Conservation (phyloP, 1,140 invertebrate genomes). For the Dreissena polymorpha region DNA sequence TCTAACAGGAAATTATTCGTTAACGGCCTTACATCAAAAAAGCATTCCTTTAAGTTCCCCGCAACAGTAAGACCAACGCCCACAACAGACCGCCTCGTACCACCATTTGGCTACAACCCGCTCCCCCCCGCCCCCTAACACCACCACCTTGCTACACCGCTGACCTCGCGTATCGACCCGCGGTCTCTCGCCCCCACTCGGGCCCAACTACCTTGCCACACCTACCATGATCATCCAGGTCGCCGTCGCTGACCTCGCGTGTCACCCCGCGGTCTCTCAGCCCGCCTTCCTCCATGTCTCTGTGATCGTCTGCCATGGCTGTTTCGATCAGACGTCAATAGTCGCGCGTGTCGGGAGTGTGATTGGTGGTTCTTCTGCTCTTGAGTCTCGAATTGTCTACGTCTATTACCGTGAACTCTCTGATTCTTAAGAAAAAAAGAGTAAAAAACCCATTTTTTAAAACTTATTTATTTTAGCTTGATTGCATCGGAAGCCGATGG, state of each 20-base stretch:
- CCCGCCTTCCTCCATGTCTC: slow-evolving; percentile 42
- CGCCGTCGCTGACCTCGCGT: slow-evolving; percentile 28
- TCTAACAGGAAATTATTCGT: too few species aligned
- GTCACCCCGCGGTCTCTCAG: slow-evolving; percentile 31
- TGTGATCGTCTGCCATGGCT: slow-evolving; percentile 25
- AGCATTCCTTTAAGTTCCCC: neutral
- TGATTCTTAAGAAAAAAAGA: neutral
- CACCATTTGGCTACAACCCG: neutral
- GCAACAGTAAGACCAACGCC: neutral
- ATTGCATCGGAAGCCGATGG: too few species aligned
- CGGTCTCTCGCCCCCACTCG: too few species aligned
- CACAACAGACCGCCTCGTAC: neutral
- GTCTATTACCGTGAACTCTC: slow-evolving; percentile 2
- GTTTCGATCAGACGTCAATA: slow-evolving; percentile 44
- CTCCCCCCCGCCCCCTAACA: too few species aligned
- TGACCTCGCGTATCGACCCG: too few species aligned
- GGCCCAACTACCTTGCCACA: too few species aligned
- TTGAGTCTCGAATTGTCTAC: neutral
- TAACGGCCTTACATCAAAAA: neutral
- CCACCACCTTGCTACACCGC: too few species aligned
- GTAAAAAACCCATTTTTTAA: neutral
- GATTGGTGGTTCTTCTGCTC: slow-evolving; percentile 16
- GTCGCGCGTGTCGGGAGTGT: too few species aligned
- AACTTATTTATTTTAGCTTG: too few species aligned
- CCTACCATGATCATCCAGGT: slow-evolving; percentile 44